Evolutionary conservation across 2,888 invertebrate species (phyloP).

Genomic region (Cryptus armator): DNA sequence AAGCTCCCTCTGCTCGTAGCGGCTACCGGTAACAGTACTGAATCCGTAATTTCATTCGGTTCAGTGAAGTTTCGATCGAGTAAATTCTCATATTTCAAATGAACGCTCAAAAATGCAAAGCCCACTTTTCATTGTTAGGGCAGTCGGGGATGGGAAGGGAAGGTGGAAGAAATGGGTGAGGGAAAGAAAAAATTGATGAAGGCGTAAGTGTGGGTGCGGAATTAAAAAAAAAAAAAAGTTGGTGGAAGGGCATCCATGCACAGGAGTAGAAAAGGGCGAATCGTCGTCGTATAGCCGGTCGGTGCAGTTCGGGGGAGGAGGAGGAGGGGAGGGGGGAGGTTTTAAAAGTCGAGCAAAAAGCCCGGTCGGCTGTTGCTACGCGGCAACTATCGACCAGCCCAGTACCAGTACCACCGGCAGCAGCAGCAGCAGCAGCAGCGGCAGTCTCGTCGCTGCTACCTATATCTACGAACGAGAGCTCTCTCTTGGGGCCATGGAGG

Average conservation of each 20-base stretch:
- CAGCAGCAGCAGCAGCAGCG: conserved; percentile 51
- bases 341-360: conserved; percentile 78
- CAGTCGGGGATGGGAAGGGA: background rate
- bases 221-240: background rate
- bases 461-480: conserved; percentile 56
- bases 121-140: background rate
- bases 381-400: conserved; percentile 80
- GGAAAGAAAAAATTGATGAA: conserved; percentile 15
- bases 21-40: background rate
- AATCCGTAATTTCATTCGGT: conserved; percentile 1
- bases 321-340: conserved; percentile 64
- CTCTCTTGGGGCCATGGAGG: conserved; percentile 71
- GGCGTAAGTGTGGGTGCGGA: conserved; percentile 1
- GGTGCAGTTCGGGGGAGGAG: conserved; percentile 66
- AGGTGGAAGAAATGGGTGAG: background rate
- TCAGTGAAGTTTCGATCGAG: background rate
- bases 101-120: conserved; percentile 33
- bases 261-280: conserved; percentile 54
- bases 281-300: conserved; percentile 40
- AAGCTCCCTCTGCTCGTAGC: background rate
- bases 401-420: conserved; percentile 53
- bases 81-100: conserved; percentile 26
- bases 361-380: conserved; percentile 80
- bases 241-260: conserved; percentile 19
- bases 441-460: conserved; percentile 61